A percentile compares a stretch with the other conserved stretches of the same genome.
phyloP scores from a whole-genome alignment of 2,797 vertebrate species.

The Glossophaga mutica region DNA sequence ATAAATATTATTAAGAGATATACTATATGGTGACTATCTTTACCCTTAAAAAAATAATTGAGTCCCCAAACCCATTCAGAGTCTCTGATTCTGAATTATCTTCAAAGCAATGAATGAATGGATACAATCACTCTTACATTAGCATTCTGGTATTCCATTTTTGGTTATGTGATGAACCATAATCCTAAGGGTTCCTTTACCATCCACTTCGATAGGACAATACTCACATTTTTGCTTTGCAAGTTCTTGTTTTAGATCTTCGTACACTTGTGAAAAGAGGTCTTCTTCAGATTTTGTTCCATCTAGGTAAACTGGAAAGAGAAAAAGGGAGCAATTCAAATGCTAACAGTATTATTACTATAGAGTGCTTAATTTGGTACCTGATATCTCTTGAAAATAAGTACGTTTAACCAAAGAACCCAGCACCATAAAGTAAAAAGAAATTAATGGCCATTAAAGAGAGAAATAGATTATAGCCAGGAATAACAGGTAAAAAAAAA shows the following conservation, averaged over 20 bases:
- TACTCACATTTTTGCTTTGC: constrained; percentile 81
- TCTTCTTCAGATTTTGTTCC: constrained; percentile 88
- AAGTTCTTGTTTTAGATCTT: constrained; percentile 84
- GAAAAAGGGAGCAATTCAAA: not conserved
- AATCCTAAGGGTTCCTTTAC: not conserved
- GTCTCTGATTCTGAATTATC: not conserved
- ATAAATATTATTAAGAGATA: not conserved
- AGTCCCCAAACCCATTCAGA: not conserved
- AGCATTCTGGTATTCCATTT: not conserved
- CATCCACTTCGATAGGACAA: not conserved
- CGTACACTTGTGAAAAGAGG: constrained; percentile 83
- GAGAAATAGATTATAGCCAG: not conserved
- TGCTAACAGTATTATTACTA: not conserved
- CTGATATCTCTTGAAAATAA: not conserved
- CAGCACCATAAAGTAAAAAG: not conserved
- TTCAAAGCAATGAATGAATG: not conserved
- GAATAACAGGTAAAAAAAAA: not conserved
- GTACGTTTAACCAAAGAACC: not conserved
- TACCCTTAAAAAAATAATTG: not conserved
- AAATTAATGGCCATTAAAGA: constrained; percentile 9
- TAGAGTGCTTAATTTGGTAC: not conserved
- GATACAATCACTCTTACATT: not conserved
- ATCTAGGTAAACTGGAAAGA: constrained; percentile 88
- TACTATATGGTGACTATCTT: not conserved
- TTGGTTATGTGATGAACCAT: not conserved